Percentiles rank a stretch among this genome's conserved stretches.
Evolutionary conservation across 1,140 invertebrate genomes (phyloP).

Genomic region (Trachymyrmex cornetzi): DNA sequence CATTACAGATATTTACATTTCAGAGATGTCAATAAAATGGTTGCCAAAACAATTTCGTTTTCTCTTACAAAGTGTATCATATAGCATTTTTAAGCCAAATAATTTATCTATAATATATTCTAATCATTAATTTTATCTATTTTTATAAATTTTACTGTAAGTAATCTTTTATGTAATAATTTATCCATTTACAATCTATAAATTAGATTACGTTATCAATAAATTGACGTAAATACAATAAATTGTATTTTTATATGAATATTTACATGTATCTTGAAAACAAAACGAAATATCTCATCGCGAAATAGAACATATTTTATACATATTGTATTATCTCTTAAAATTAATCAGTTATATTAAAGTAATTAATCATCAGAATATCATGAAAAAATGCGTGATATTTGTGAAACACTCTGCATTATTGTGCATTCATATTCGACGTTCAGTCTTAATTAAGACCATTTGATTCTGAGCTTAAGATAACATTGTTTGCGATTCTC

Average conservation of each 20-base stretch:
- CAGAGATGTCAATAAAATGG: too few species aligned
- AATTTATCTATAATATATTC: neutral
- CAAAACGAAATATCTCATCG: neutral
- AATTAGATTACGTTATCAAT: too few species aligned
- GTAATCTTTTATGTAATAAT: neutral
- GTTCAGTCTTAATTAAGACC: slow-evolving; percentile 41
- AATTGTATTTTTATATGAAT: neutral
- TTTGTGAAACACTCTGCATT: neutral
- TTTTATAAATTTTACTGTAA: neutral
- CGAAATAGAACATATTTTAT: neutral
- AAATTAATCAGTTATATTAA: neutral
- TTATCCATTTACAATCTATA: neutral
- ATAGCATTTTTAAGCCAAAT: neutral
- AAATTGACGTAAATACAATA: too few species aligned
- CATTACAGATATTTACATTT: too few species aligned
- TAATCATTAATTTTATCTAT: neutral
- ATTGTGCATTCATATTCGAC: neutral
- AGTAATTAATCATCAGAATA: neutral
- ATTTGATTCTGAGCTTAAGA: neutral
- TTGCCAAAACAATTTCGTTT: too few species aligned
- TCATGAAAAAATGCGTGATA: neutral
- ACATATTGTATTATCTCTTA: neutral
- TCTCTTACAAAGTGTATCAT: neutral
- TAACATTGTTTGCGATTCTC: slow-evolving; percentile 21
- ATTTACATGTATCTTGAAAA: neutral